Conservation (phyloP, 37 sponge, comb jelly and placozoan species). For the Crambe crambe region DNA sequence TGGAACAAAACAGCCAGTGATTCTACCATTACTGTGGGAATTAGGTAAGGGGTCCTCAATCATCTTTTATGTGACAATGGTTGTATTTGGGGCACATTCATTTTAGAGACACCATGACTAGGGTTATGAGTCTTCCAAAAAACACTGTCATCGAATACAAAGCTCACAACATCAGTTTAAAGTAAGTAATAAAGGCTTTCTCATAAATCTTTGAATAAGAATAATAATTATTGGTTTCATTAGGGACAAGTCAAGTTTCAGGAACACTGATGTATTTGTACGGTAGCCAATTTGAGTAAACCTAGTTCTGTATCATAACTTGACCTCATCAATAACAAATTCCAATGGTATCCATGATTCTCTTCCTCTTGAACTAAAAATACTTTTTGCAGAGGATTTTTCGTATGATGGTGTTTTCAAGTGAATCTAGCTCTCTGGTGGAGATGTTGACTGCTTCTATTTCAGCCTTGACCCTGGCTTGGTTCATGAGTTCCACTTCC, state of each 20-base stretch:
- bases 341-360: too few relatives aligned
- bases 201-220: neutral
- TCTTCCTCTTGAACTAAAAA: constrained; percentile 30
- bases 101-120: constrained; percentile 83
- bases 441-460: constrained; percentile 78
- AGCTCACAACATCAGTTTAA: constrained; percentile 83
- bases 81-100: too few relatives aligned
- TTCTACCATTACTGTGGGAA: constrained; percentile 60
- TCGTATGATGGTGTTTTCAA: constrained; percentile 59
- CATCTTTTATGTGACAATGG: neutral
- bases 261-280: constrained; percentile 88
- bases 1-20: constrained; percentile 92
- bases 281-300: constrained; percentile 17
- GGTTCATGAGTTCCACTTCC: constrained; percentile 61
- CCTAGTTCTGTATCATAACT: neutral
- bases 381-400: constrained; percentile 66
- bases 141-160: constrained; percentile 93
- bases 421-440: constrained; percentile 50
- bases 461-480: constrained; percentile 72
- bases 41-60: constrained; percentile 58
- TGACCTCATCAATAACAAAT: too few relatives aligned
- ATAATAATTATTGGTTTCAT: neutral
- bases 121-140: constrained; percentile 81
- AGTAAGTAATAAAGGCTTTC: constrained; percentile 28
- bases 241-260: constrained; percentile 88